These are phyloP conservation scores for Harpalus rubripes DNA, from an alignment of 2,888 invertebrate species.

Conservation along the genomic window DNA sequence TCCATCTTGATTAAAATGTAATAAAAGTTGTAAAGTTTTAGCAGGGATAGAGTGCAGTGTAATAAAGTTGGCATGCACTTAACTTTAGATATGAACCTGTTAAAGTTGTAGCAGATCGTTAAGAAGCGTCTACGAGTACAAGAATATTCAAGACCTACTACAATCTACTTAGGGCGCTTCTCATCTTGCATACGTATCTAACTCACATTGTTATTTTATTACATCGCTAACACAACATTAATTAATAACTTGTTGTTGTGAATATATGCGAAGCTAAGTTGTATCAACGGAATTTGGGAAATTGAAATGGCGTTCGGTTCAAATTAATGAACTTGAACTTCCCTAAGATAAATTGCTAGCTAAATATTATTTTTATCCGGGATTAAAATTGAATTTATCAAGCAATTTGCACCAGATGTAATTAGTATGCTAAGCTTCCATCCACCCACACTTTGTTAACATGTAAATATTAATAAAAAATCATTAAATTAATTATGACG, in stretches of 20 bases:
- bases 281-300: slow-evolving; percentile 18
- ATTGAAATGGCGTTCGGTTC: slow-evolving; percentile 10
- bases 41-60: slow-evolving; percentile 37
- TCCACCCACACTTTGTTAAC: neutral
- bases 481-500: neutral
- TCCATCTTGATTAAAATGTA: slow-evolving; percentile 45
- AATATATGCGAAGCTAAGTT: slow-evolving; percentile 7
- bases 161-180: neutral
- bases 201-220: slow-evolving; percentile 31
- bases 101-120: slow-evolving; percentile 41
- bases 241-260: slow-evolving; percentile 34
- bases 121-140: slow-evolving; percentile 13
- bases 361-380: slow-evolving; percentile 22
- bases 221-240: slow-evolving; percentile 37
- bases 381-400: slow-evolving; percentile 7
- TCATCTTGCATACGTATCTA: neutral
- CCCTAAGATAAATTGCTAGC: neutral
- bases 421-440: neutral
- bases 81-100: slow-evolving; percentile 48
- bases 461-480: neutral
- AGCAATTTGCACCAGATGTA: neutral
- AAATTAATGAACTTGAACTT: slow-evolving; percentile 31
- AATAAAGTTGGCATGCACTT: slow-evolving; percentile 44
- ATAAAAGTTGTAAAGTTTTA: slow-evolving; percentile 29
- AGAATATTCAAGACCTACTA: slow-evolving; percentile 25